Percentiles rank a stretch among this genome's conserved stretches.
These are phyloP conservation scores for Morbakka virulenta DNA, from an alignment of 30 jellyfish, hydroid and myxozoan species.

Conservation along the genomic window DNA sequence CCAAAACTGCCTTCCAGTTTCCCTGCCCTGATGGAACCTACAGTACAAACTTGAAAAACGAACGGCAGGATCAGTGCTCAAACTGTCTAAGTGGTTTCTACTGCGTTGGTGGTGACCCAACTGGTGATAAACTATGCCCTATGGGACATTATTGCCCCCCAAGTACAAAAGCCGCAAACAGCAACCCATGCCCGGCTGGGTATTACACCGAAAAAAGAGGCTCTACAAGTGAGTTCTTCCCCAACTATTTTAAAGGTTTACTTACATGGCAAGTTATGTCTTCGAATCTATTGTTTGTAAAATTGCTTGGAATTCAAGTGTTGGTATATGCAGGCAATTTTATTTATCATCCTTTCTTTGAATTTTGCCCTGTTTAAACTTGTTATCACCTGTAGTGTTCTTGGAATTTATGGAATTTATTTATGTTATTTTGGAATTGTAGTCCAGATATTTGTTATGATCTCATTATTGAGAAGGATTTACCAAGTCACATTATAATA, in stretches of 20 bases:
- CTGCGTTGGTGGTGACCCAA: conserved; percentile 91
- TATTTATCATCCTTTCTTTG: not conserved
- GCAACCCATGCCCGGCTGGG: conserved; percentile 91
- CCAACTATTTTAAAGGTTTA: too few relatives aligned
- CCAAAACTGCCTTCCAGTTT: conserved; percentile 65
- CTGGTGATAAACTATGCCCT: conserved; percentile 93
- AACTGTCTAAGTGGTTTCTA: conserved; percentile 80
- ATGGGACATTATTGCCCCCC: conserved; percentile 97
- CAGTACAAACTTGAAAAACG: conserved; percentile 63
- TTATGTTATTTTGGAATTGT: too few relatives aligned
- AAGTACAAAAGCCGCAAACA: conserved; percentile 64
- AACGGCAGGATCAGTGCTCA: conserved; percentile 80
- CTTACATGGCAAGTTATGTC: too few relatives aligned
- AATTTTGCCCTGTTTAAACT: not conserved
- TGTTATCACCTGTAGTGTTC: too few relatives aligned
- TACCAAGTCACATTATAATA: too few relatives aligned
- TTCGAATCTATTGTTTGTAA: too few relatives aligned
- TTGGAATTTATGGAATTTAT: too few relatives aligned
- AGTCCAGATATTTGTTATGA: too few relatives aligned
- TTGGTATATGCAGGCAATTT: too few relatives aligned
- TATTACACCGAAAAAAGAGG: conserved; percentile 88
- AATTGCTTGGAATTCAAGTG: too few relatives aligned
- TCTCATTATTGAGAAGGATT: too few relatives aligned
- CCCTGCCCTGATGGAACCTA: conserved; percentile 90
- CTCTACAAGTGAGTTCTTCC: conserved; percentile 64